A percentile compares a stretch with the other conserved stretches of the same genome.
Evolutionary conservation across 30 jellyfish, hydroid and myxozoan species (phyloP).

Genomic region (Hydractinia echinata): DNA sequence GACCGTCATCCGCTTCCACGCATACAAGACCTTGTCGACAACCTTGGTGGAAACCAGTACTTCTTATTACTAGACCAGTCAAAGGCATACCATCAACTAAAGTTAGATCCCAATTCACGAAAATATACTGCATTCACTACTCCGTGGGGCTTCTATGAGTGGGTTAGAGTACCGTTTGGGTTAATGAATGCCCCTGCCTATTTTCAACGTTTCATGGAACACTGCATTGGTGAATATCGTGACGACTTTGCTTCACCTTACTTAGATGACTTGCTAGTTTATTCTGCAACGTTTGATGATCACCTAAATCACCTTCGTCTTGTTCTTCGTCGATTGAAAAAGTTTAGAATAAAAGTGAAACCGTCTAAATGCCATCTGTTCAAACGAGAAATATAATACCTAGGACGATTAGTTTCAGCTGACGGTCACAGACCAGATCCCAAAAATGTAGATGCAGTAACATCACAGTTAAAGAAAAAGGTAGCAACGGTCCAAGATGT

Average conservation of each 20-base stretch:
- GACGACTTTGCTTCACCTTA: neutral
- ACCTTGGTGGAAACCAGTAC: constrained; percentile 44
- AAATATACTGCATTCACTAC: constrained; percentile 35
- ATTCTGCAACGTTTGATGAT: constrained; percentile 19
- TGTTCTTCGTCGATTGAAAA: constrained; percentile 2
- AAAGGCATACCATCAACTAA: constrained; percentile 41
- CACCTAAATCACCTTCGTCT: constrained; percentile 2
- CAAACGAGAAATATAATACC: neutral
- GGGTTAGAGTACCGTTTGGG: constrained; percentile 11
- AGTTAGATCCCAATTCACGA: constrained; percentile 27
- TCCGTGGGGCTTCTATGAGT: constrained; percentile 48
- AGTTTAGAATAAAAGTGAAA: neutral
- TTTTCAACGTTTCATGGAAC: constrained; percentile 16
- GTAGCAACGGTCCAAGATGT: neutral
- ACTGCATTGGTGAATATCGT: constrained; percentile 1
- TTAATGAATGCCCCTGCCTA: constrained; percentile 19
- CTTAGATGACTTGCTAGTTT: constrained; percentile 22
- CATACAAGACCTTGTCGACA: constrained; percentile 10
- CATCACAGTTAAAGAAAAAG: neutral
- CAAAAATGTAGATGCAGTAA: neutral
- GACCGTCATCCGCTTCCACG: constrained; percentile 45
- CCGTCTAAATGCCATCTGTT: neutral
- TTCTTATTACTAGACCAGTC: constrained; percentile 29
- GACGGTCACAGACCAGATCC: constrained; percentile 25
- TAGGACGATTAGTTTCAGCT: constrained; percentile 2